These are phyloP conservation scores for Drosophila recens DNA, from an alignment of 2,888 invertebrate species.

Conservation along the genomic window DNA sequence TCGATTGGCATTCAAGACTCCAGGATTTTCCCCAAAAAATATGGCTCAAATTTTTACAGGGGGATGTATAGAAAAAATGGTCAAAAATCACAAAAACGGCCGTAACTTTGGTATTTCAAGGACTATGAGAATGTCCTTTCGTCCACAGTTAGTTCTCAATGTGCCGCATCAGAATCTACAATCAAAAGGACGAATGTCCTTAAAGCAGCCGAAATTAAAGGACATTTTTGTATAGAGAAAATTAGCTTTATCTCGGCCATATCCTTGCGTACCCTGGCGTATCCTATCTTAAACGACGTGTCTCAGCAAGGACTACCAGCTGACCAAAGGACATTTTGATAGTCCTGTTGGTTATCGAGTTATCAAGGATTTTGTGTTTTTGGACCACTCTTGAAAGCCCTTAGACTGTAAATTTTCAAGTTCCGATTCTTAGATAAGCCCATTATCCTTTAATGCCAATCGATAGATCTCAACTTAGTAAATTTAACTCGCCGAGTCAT, in stretches of 20 bases:
- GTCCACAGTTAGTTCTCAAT: background rate
- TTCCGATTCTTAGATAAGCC: background rate
- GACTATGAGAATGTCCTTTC: background rate
- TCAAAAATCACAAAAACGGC: background rate
- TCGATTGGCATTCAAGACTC: constrained; percentile 3
- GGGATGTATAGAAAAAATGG: background rate
- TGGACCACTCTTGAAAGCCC: too few relatives aligned
- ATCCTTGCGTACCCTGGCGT: constrained; percentile 3
- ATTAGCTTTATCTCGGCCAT: background rate
- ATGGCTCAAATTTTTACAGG: background rate
- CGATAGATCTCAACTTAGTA: background rate
- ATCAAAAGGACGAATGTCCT: constrained; percentile 2
- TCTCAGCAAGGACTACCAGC: background rate
- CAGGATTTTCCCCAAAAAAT: background rate
- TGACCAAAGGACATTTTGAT: constrained; percentile 5
- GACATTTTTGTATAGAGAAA: background rate
- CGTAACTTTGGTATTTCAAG: background rate
- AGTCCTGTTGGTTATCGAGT: background rate
- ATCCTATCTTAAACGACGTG: background rate
- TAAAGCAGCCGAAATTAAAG: background rate
- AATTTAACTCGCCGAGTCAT: too few relatives aligned
- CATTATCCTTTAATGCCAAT: background rate
- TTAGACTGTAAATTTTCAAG: background rate
- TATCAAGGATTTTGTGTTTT: constrained; percentile 4
- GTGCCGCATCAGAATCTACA: too few relatives aligned